A percentile compares a stretch with the other conserved stretches of the same genome.
Conservation (phyloP, 2,797 vertebrate genomes). For the Notolabrus celidotus region DNA sequence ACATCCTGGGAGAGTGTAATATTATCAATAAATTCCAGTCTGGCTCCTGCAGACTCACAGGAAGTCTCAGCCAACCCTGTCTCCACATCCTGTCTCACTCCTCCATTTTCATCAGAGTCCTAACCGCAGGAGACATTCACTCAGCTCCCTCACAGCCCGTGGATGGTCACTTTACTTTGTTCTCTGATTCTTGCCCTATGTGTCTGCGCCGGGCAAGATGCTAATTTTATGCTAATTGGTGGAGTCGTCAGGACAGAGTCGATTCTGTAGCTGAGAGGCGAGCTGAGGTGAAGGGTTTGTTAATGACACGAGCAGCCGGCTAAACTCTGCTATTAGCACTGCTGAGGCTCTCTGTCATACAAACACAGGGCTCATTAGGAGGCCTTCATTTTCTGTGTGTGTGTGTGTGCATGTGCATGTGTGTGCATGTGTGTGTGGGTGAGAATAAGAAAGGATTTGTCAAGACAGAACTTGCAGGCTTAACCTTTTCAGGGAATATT, state of each 20-base stretch:
- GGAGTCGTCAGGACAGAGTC: conserved; percentile 33
- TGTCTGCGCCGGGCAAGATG: conserved; percentile 26
- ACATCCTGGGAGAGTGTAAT: not conserved
- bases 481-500: conserved; percentile 60
- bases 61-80: not conserved
- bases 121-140: not conserved
- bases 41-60: not conserved
- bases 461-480: conserved; percentile 42
- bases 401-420: too few relatives aligned
- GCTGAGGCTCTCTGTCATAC: conserved; percentile 42
- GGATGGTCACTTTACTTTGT: not conserved
- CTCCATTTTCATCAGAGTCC: conserved; percentile 8
- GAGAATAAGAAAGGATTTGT: conserved; percentile 47
- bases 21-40: not conserved
- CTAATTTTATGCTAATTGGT: conserved; percentile 64
- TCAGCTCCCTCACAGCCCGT: not conserved
- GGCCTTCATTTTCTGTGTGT: conserved; percentile 22
- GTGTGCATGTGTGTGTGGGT: not conserved
- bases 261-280: conserved; percentile 43
- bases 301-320: conserved; percentile 60
- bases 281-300: conserved; percentile 50
- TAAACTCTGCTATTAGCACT: conserved; percentile 52
- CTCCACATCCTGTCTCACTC: too few relatives aligned
- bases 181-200: not conserved
- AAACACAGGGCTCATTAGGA: conserved; percentile 59